These are phyloP conservation scores for Hucho hucho DNA, from an alignment of 2,113 vertebrate species.

Conservation along the genomic window DNA sequence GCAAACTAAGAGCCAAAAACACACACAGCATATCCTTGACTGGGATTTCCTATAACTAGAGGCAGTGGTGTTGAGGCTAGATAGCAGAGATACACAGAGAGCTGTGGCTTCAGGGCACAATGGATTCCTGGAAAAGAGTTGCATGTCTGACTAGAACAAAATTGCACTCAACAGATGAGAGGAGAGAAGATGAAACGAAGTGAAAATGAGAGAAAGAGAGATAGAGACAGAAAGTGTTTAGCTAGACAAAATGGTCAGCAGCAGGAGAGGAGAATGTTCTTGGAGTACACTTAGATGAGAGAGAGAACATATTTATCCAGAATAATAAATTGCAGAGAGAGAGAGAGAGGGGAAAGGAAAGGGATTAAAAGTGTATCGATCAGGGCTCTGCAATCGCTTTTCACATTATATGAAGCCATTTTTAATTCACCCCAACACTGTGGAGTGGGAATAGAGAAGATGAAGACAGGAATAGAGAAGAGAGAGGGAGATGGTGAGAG, in stretches of 20 bases:
- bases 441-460: slow-evolving; percentile 24
- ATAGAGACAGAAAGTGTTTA: slow-evolving; percentile 35
- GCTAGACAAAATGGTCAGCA: slow-evolving; percentile 28
- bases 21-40: neutral
- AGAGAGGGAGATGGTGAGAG: neutral
- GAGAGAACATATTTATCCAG: slow-evolving; percentile 48
- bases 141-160: slow-evolving; percentile 26
- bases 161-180: slow-evolving; percentile 22
- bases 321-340: slow-evolving; percentile 42
- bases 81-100: slow-evolving; percentile 5
- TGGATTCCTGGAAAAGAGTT: slow-evolving; percentile 15
- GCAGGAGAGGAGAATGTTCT: slow-evolving; percentile 10
- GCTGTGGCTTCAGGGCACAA: neutral
- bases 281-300: slow-evolving; percentile 56
- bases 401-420: slow-evolving; percentile 67
- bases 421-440: slow-evolving; percentile 65
- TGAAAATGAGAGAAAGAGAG: slow-evolving; percentile 24
- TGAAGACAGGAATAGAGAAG: slow-evolving; percentile 7
- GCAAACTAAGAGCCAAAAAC: no score
- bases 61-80: neutral
- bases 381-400: slow-evolving; percentile 51
- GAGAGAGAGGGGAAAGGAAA: slow-evolving; percentile 34
- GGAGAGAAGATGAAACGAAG: neutral
- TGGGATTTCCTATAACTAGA: slow-evolving; percentile 13
- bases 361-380: slow-evolving; percentile 73